These are phyloP conservation scores for Austrolebias charrua DNA, from an alignment of 2,797 vertebrate genomes.

Conservation along the genomic window DNA sequence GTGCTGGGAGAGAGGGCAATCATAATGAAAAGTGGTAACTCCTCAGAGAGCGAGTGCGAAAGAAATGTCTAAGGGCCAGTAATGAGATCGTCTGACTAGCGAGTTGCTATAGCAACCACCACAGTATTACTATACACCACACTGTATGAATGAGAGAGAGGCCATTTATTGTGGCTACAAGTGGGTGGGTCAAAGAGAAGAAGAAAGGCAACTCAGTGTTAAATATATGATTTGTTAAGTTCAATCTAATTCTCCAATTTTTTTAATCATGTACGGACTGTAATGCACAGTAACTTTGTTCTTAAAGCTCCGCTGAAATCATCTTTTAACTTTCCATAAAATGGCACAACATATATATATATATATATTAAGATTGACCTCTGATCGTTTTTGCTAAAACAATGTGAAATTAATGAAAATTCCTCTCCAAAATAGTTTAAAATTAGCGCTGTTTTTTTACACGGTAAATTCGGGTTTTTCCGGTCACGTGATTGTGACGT, in stretches of 20 bases:
- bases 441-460: too few relatives aligned
- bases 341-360: too few relatives aligned
- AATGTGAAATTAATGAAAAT: too few relatives aligned
- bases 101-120: conserved; percentile 89
- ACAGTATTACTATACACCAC: conserved; percentile 91
- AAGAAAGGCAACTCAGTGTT: conserved; percentile 48
- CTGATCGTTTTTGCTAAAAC: too few relatives aligned
- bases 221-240: conserved; percentile 58
- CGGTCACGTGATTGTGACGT: too few relatives aligned
- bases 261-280: background rate
- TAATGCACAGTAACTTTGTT: background rate
- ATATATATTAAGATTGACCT: too few relatives aligned
- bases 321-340: too few relatives aligned
- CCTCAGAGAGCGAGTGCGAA: conserved; percentile 85
- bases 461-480: too few relatives aligned
- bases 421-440: too few relatives aligned
- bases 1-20: conserved; percentile 60
- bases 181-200: conserved; percentile 68
- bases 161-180: conserved; percentile 78
- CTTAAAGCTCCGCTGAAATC: too few relatives aligned
- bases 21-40: conserved; percentile 81
- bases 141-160: conserved; percentile 90
- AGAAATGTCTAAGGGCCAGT: conserved; percentile 94
- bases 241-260: conserved; percentile 31
- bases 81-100: conserved; percentile 96